Base-by-base conservation (phyloP, 2,888 invertebrate species). In the Sarcophaga rosellei region DNA sequence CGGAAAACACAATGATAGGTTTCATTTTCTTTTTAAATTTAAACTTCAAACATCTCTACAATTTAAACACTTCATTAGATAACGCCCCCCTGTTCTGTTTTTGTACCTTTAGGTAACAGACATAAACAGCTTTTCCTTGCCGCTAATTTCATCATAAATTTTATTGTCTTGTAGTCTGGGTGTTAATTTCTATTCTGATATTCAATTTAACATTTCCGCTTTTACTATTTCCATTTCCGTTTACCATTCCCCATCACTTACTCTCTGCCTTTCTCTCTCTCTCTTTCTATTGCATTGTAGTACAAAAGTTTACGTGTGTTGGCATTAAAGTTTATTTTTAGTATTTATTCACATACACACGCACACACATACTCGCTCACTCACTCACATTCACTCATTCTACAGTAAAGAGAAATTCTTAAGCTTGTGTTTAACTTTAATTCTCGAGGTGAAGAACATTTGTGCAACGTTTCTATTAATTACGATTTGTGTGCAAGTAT, bases 381-480 rank as follows among this genome's bases (percentile, higher is more conserved):
- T 25, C 4, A 25, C 35, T 10, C 2, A 35, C 35, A 35, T 10
- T 35, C 8, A 35, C 35, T 35, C 8, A 0, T 35, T 2, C 35
- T 10, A 1, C 10, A 3, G 35, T 10, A 35, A 35, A 10, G 10
- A 57, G 4, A 10, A 70, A 35, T 53, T 78, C 44, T 35, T 5
- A 44, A 63, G 35, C 23, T 65, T 72, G 57, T 65, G 23, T 25
- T 59, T 17, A 59, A 73, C 45, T 80, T 66, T 72, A 66, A 10
- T 45, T 23, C 25, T 62, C 20, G 23, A 44, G 59, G 12, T 45
- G n/a, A 65, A 45, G 62, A 59, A 65, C 44, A 53, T 25, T 59
- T 35, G 8, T 73, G 61, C 57, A n/a, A 59, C 25, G 65, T 35
- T 35, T 35, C 66, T 25, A 80, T 66, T 80, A 80, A 73, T 66